phyloP scores from a whole-genome alignment of 2,113 vertebrate genomes.

The Pseudopipra pipra region DNA sequence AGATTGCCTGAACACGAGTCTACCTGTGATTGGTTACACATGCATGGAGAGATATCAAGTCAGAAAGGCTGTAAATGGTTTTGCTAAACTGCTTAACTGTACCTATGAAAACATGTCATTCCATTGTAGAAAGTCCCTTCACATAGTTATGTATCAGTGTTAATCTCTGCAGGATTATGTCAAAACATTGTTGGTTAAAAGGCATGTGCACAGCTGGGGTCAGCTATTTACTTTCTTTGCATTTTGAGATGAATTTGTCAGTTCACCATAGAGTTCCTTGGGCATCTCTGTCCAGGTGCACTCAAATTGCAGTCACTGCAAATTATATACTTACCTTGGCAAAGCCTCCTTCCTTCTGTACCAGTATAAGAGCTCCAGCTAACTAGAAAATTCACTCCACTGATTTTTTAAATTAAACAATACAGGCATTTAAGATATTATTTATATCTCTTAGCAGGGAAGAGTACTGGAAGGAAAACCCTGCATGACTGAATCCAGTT shows the following conservation, averaged over 20 bases:
- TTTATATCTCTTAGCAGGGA: background rate
- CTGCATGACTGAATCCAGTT: background rate
- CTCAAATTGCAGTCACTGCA: background rate
- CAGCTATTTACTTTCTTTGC: background rate
- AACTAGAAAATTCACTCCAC: slow-evolving; percentile 6
- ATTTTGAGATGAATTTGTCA: background rate
- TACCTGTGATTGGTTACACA: background rate
- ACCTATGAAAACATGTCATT: background rate
- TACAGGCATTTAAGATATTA: slow-evolving; percentile 24
- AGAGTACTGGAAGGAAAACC: background rate
- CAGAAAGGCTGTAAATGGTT: background rate
- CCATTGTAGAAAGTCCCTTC: background rate
- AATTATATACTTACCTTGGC: background rate
- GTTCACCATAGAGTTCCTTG: background rate
- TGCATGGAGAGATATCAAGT: background rate
- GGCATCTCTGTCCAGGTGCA: slow-evolving; percentile 8
- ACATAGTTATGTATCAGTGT: background rate
- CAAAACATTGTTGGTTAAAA: background rate
- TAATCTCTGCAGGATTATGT: background rate
- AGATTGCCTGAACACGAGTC: background rate
- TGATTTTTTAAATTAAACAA: slow-evolving; percentile 20
- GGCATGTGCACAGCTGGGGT: background rate
- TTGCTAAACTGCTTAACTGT: background rate
- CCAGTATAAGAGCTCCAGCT: background rate
- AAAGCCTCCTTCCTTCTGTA: background rate